Evolutionary conservation across 2,113 vertebrate species (phyloP), one percentile per base, ranked within the genome.

Genomic region (Leptodactylus fuscus): DNA sequence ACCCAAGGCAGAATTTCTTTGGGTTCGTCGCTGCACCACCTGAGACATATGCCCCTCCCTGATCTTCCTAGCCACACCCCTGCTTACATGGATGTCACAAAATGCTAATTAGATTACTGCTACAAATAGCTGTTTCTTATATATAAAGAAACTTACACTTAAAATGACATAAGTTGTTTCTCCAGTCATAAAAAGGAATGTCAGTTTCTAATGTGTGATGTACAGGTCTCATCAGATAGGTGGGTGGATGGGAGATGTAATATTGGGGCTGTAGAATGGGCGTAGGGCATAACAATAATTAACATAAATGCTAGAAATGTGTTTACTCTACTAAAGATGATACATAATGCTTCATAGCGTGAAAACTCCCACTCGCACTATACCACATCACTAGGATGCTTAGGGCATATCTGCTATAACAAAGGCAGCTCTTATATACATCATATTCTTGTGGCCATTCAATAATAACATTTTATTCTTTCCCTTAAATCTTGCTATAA

Each of bases 291-390:
- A 65, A 65, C 27, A 32, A 16, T 27, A 13, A 74, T 74, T 8
- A n/a, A 11, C 10, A 74, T 41, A 29, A 27, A 48, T 49, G 27
- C 5, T 29, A 48, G 70, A 6, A 74, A 41, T 29, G n/a, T 75
- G 44, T 75, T 48, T n/a, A n/a, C n/a, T n/a, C n/a, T n/a, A n/a
- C 16, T 16, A 32, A 20, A 51, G 46, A 29, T 51, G 51, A 20
- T 69, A 18, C 5, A 38, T 16, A 76, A 53, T 53, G 15, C 46
- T 76, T 51, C 46, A 51, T 11, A 32, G 13, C 74, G 51, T 76
- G 51, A 46, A 76, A 76, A 76, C 46, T 32, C 74, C 74, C 74
- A 51, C 65, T 69, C 18, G 6, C 11, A 1, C 16, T 69, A 69
- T 18, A 38, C 65, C 34, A 20, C 65, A 69, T 67, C 29, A 18